Base-by-base conservation (phyloP, 2,113 vertebrate genomes). In the Motacilla tschutschensis region DNA sequence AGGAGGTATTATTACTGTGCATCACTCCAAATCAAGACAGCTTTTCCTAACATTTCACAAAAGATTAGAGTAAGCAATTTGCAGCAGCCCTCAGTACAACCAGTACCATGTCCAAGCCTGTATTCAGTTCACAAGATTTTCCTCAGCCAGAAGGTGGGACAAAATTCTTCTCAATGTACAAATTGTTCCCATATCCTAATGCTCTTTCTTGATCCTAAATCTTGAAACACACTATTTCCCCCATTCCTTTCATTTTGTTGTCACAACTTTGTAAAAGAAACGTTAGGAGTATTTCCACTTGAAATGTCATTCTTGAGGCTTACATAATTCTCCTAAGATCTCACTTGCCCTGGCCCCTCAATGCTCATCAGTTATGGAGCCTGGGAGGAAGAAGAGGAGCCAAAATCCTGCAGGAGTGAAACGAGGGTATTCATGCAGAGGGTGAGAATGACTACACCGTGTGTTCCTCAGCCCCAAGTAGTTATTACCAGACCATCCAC, bases 331-430 rank as follows among this genome's bases (percentile, higher is more conserved):
- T 85, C 28, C 72, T 73, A 47, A 76, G 64, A 46, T 25, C 51
- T 46, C 44, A 43, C 40, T 79, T 43, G 66, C 47, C 0, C 0
- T 46, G 48, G 64, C 60, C 75, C 33, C 71, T 82, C 63, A 51
- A 15, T 40, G 29, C 51, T 76, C 83, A 76, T 73, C 83, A 53
- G 74, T 70, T 62, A 14, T 19, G 51, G 31, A 35, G 67, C 21
- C 78, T 86, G 71, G 70, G 71, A 73, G 51, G 90, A 88, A 57
- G 67, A 79, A 79, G 78, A 88, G 67, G 44, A 94, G 78, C 75
- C 86, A 82, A 67, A 90, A 50, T 91, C 26, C 64, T 84, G 75
- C 75, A 70, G 88, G 86, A 94, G 83, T 69, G 78, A 82, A 92
- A 73, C 0, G 36, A 51, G 86, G 72, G 83, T 70, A 90, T 93